phyloP scores from a whole-genome alignment of 2,113 vertebrate genomes.

The Tinamus guttatus region DNA sequence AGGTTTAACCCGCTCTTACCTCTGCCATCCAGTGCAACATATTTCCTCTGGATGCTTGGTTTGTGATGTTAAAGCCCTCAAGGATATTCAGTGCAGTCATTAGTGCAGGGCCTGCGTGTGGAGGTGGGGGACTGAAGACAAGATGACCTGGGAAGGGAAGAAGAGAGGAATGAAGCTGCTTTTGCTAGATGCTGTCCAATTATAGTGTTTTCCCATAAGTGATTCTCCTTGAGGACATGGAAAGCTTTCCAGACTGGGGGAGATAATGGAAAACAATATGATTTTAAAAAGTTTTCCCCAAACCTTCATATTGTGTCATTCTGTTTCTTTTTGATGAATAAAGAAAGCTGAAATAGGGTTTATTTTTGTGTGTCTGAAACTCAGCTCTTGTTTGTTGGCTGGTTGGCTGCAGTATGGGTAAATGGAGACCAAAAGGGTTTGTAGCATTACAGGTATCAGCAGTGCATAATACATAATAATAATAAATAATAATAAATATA shows the following conservation, averaged over 20 bases:
- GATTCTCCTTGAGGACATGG: not conserved
- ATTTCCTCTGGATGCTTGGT: conserved; percentile 81
- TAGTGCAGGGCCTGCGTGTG: conserved; percentile 90
- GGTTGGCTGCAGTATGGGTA: not conserved
- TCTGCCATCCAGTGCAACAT: conserved; percentile 92
- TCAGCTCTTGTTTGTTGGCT: not conserved
- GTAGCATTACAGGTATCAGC: not conserved
- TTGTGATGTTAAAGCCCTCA: conserved; percentile 93
- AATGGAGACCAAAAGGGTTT: not conserved
- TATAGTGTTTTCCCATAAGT: not conserved
- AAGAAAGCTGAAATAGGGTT: not conserved
- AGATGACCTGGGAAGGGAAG: conserved; percentile 84
- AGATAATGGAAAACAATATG: not conserved
- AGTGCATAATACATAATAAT: not conserved
- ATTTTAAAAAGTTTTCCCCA: not conserved
- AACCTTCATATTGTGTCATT: not conserved
- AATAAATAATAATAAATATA: too few species aligned
- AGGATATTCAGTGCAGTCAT: conserved; percentile 95
- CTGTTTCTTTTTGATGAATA: not conserved
- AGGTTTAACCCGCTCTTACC: conserved; percentile 76
- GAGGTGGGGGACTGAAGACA: conserved; percentile 89
- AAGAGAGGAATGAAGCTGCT: conserved; percentile 20
- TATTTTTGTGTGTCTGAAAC: not conserved
- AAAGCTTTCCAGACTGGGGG: not conserved
- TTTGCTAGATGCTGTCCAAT: not conserved